Evolutionary conservation across 2,888 invertebrate species (phyloP).

Genomic region (Thecocarcelia acutangulata): DNA sequence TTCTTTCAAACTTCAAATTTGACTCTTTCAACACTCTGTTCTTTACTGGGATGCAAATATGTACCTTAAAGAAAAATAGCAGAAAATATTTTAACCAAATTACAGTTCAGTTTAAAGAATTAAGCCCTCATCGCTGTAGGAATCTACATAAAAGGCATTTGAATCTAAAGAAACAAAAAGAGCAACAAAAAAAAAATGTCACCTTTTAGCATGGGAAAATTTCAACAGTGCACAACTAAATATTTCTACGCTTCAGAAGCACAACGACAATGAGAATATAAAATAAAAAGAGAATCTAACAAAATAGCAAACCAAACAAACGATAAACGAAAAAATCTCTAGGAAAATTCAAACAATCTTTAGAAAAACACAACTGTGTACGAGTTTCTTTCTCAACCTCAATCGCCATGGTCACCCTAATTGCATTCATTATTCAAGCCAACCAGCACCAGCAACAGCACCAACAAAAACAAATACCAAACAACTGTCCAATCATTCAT

Average conservation of each 20-base stretch:
- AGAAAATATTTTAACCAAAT: constrained; percentile 24
- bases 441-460: constrained; percentile 37
- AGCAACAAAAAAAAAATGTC: constrained; percentile 41
- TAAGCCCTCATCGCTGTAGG: constrained; percentile 34
- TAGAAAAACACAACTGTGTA: constrained; percentile 18
- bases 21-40: not conserved
- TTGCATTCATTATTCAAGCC: constrained; percentile 64
- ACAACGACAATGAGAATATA: no score
- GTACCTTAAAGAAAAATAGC: constrained; percentile 5
- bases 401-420: constrained; percentile 69
- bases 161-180: constrained; percentile 1
- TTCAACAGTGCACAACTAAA: constrained; percentile 34
- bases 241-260: constrained; percentile 29
- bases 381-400: constrained; percentile 59
- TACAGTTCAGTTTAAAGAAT: constrained; percentile 47
- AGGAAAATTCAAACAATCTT: constrained; percentile 30
- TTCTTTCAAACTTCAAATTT: no score
- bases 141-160: constrained; percentile 29
- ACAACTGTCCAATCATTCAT: constrained; percentile 57
- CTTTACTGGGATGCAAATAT: constrained; percentile 10
- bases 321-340: constrained; percentile 14
- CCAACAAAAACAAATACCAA: constrained; percentile 5
- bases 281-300: not conserved
- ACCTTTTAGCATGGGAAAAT: constrained; percentile 64
- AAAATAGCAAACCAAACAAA: constrained; percentile 27